Evolutionary conservation across 2,888 invertebrate genomes (phyloP), one percentile per base, ranked within the genome.

Genomic region (Micoletzkya japonica): DNA sequence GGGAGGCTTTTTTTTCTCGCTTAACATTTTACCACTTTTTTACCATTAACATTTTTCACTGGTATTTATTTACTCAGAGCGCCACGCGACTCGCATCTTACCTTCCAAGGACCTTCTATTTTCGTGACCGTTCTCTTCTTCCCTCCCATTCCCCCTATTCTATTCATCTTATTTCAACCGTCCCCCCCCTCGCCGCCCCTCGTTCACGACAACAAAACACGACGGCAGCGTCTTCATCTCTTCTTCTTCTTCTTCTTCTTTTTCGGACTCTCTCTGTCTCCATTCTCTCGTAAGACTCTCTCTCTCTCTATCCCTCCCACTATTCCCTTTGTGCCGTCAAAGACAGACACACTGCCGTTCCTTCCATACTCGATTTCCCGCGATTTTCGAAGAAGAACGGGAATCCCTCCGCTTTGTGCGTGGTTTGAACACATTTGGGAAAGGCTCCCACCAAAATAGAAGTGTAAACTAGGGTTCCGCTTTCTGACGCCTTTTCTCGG

Each of bases 291-390:
- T 26, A 28, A 17, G 10, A 24, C 37, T 37, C 58, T 61, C 61
- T 61, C 61, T 66, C 66, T 37, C 56, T 36, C 30, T 66, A 54
- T 50, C 54, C 37, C 66, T 37, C 36, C 36, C n/a, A 4, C 36
- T 66, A 54, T 28, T 50, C 34, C 28, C 32, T 26, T 30, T 4
- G 24, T 32, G n/a, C n/a, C 49, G 3, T 44, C 63, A 3, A 30
- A 32, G 34, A 28, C 28, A 32, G n/a, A 26, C 39, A 28, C 44
- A 17, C 14, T 44, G 1, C 34, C 39, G 37, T n/a, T 44, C 28
- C 44, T 10, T 10, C 28, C 39, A 39, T 30, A 10, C 1, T 60
- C 24, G 26, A 6, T 60, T 34, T 44, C 44, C 39, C 24, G 39
- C 24, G 10, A 28, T n/a, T 39, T 59, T 59, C 59, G 32, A 32